These are phyloP conservation scores for Onychostoma macrolepis DNA, from an alignment of 2,113 vertebrate species.

Conservation along the genomic window DNA sequence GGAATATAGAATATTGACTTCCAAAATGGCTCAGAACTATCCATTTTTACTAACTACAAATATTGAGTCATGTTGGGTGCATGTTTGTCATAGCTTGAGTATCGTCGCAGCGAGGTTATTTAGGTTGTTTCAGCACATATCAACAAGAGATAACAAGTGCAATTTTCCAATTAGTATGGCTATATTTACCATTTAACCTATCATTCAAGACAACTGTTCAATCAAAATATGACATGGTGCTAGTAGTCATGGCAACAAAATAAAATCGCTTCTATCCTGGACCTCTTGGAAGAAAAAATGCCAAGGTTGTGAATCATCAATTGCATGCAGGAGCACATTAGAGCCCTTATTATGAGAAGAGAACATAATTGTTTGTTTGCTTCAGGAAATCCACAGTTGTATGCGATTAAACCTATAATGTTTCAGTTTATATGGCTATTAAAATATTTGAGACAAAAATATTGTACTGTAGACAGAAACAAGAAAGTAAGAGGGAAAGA, in stretches of 20 bases:
- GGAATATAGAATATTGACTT: not conserved
- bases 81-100: not conserved
- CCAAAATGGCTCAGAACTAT: not conserved
- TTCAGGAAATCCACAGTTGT: not conserved
- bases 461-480: not conserved
- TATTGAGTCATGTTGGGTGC: not conserved
- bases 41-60: not conserved
- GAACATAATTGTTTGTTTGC: not conserved
- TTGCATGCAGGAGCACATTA: not conserved
- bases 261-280: not conserved
- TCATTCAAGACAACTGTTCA: not conserved
- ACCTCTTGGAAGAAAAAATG: not conserved
- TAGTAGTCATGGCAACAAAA: slow-evolving; percentile 19
- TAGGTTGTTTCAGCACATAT: not conserved
- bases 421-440: not conserved
- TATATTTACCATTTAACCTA: not conserved
- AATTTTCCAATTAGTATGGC: not conserved
- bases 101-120: not conserved
- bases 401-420: not conserved
- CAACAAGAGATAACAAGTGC: not conserved
- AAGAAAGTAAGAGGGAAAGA: not conserved
- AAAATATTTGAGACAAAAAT: not conserved
- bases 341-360: not conserved
- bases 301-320: not conserved
- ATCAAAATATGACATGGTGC: not conserved